Evolutionary conservation across 2,113 vertebrate species (phyloP), one percentile per base, ranked within the genome.

Genomic region (Podiceps cristatus): DNA sequence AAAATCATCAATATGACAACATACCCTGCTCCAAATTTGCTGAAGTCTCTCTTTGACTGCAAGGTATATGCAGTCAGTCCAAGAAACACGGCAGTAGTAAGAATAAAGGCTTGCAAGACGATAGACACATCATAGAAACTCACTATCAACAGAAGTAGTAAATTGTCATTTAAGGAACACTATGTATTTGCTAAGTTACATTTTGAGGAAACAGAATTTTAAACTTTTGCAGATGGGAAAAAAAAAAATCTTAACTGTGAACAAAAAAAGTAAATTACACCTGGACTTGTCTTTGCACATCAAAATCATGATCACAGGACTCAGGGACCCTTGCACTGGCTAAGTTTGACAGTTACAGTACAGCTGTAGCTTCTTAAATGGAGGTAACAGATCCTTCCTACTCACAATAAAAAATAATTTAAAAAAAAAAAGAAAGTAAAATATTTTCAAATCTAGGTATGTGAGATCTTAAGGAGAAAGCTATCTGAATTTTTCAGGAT

Each of bases 31-130:
- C 99, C 99, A 94, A 99, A 96, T 97, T 98, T 99, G 98, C 99
- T 99, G 98, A 99, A 99, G 96, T 99, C 99, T 95, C 98, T 99
- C 97, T 99, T 99, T 64, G 99, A 99, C 95, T 99, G 99, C 83
- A 99, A 98, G 50, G 99, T 99, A 95, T 99, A 99, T 12, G 96
- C 91, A 47, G 99, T 99, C 88, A 99, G 98, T 37, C 98, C 99
- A 90, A 98, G 93, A 95, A 99, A 99, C 63, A 99, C 99, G 52
- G 99, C 98, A 37, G 98, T 98, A 33, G 99, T 99, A 80, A 99
- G 98, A 91, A 98, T 95, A 96, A 99, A 99, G 49, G 99, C 99
- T 98, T 99, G 99, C 45, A 99, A 97, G 27, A 99, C 97, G 11
- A 99, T 75, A 19, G 98, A 97, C 55, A 99, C 98, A 40, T 99